Conservation (phyloP, 1,140 invertebrate genomes). For the Drosophila ficusphila region DNA sequence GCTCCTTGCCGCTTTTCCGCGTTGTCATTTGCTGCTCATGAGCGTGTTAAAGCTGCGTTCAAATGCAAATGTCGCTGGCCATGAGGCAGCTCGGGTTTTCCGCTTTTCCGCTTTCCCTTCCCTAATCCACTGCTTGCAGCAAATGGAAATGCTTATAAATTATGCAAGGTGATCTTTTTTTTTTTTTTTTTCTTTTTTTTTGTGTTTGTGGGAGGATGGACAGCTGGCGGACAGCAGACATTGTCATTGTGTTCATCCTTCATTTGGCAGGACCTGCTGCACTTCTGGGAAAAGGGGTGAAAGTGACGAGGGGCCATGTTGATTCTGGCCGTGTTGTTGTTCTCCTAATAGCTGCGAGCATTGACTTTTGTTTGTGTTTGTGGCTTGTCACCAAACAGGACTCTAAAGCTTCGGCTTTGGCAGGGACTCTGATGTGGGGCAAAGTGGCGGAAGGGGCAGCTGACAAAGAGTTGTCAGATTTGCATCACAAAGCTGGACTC, state of each 20-base stretch:
- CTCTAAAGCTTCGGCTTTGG: constrained; percentile 1
- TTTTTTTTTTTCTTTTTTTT: too few relatives aligned
- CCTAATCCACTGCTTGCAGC: constrained; percentile 19
- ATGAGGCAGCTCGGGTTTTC: constrained; percentile 20
- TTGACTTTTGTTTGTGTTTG: constrained; percentile 62
- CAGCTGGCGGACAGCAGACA: constrained; percentile 9
- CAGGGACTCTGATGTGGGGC: constrained; percentile 10
- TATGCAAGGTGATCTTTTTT: constrained; percentile 72
- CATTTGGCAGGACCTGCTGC: constrained; percentile 37
- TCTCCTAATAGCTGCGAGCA: constrained; percentile 68
- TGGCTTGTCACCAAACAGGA: constrained; percentile 45
- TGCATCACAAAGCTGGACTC: constrained; percentile 38
- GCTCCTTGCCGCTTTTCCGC: neutral
- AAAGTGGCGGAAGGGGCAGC: neutral
- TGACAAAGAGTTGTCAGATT: constrained; percentile 47
- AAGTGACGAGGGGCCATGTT: constrained; percentile 11
- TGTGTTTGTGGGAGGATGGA: constrained; percentile 22
- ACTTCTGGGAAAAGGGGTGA: neutral
- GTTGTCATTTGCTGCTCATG: constrained; percentile 58
- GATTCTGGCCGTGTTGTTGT: constrained; percentile 59
- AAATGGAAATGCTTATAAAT: constrained; percentile 60
- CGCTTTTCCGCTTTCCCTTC: neutral
- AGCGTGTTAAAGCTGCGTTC: constrained; percentile 67
- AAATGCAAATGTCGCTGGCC: constrained; percentile 62
- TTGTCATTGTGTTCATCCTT: constrained; percentile 34